Base-by-base conservation (phyloP, 2,113 vertebrate species). In the Trematocara zebra region DNA sequence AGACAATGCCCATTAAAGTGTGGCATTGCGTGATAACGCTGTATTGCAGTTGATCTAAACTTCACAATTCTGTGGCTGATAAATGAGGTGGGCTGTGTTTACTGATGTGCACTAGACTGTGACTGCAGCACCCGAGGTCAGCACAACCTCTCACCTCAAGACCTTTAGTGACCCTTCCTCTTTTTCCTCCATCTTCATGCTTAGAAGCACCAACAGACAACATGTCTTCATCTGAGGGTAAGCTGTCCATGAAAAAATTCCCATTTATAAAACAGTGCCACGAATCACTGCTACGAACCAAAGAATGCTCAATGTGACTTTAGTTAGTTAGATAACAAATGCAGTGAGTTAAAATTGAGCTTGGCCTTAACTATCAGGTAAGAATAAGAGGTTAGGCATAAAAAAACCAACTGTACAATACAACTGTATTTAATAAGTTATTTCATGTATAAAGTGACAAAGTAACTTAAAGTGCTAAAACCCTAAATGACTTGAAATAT, bases 81-180 rank as follows among this genome's bases (percentile, higher is more conserved):
- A 59, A 80, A 84, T 12, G 4, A 59, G 82, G 49, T 80, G 20
- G 80, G 26, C 79, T 52, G 81, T 74, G 81, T 91, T 89, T 88
- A 84, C 61, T 53, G 57, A 87, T 67, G 67, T 52, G 82, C 1
- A 72, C 47, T 42, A 56, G 88, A 90, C 83, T 85, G 33, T 6
- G n/a, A 88, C 80, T 5, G 17, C 28, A 54, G 90, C 93, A 86
- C 3, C 26, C 56, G 80, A 92, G 83, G 88, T 79, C 80, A 90
- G 61, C 3, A 3, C 26, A 18, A 90, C 88, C 92, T 83, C 47
- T 90, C 69, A 91, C 88, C 91, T 86, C 3, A 1, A 90, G 81
- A 93, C 93, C 89, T 87, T 80, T 26, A 31, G 11, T 37, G 80
- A 80, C 80, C 79, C 20, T 2, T 59, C 10, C 40, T 51, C 28